Percentiles rank a stretch among this genome's conserved stretches.
Conservation (phyloP, 1,140 invertebrate genomes). For the Diabrotica undecimpunctata region DNA sequence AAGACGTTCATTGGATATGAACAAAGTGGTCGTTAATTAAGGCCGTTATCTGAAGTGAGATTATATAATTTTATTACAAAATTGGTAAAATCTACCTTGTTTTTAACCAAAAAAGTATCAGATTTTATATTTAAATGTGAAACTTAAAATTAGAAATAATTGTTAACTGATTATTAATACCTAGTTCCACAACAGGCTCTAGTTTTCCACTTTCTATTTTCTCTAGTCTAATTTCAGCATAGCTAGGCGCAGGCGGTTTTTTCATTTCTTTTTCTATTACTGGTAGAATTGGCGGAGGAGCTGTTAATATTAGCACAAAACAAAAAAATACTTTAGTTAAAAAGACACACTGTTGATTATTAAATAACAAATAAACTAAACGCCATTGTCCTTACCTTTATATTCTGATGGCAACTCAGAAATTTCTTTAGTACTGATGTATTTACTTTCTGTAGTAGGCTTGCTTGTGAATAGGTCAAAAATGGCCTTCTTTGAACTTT, state of each 20-base stretch:
- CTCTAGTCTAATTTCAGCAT: slow-evolving; percentile 40
- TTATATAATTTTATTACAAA: too few relatives aligned
- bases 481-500: slow-evolving; percentile 28
- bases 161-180: slow-evolving; percentile 12
- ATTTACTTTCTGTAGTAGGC: slow-evolving; percentile 10
- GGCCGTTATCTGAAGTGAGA: too few relatives aligned
- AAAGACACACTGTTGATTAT: background rate
- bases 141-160: slow-evolving; percentile 9
- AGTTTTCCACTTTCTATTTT: slow-evolving; percentile 28
- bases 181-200: slow-evolving; percentile 23
- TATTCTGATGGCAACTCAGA: slow-evolving; percentile 34
- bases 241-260: slow-evolving; percentile 26
- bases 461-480: slow-evolving; percentile 16
- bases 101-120: background rate
- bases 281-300: slow-evolving; percentile 39
- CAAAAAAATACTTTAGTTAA: background rate
- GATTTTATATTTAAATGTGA: background rate
- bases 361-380: background rate
- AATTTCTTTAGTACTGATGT: slow-evolving; percentile 20
- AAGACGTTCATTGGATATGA: too few relatives aligned
- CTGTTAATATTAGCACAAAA: slow-evolving; percentile 25
- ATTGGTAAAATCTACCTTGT: too few relatives aligned
- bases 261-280: slow-evolving; percentile 37
- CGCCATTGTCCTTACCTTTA: slow-evolving; percentile 31
- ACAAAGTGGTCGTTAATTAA: too few relatives aligned